Base-by-base conservation (phyloP, 2,888 invertebrate species). In the Diachrysia chrysitis region DNA sequence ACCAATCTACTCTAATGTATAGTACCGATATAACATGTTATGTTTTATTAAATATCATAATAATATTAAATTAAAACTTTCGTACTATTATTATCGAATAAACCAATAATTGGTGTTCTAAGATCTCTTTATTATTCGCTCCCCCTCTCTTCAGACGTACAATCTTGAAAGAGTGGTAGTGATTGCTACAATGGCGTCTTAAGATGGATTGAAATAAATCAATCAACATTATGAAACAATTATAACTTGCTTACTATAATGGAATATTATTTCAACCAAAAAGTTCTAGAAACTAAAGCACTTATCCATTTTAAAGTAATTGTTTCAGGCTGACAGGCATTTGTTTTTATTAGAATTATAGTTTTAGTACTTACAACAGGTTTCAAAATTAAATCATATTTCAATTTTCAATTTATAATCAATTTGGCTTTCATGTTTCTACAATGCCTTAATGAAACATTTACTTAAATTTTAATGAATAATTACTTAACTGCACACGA, bases 301-400 rank as follows among this genome's bases (percentile, higher is more conserved):
- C 5, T n/a, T 19, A 25, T 7, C 7, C 61, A 68, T 71, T 29
- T 42, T 66, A 58, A 71, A 67, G 48, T 21, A 68, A 71, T 79
- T 68, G 66, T 54, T 68, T 66, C 17, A 59, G 42, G 35, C 35
- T 66, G 68, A 62, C 53, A 46, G 68, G 62, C 68, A 71, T 76
- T 63, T 21, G 51, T 63, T 71, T 69, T 79, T 76, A 71, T 63
- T 10, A 10, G 32, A 10, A 32, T 32, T 32, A 32, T 32, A 10
- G 10, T 9, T 32, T 32, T 32, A 32, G 10, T 32, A 32, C 32
- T 32, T 32, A 2, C 42, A 61, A 58, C 73, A 46, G 67, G 73
- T 61, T 63, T 58, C 21, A 17, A 73, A 67, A 32, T 78, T 10
- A 7, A 5, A 42, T 58, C 58, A 63, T 73, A 29, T 55, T 74